Evolutionary conservation across 2,888 invertebrate species (phyloP).

Genomic region (Erebia palarica): DNA sequence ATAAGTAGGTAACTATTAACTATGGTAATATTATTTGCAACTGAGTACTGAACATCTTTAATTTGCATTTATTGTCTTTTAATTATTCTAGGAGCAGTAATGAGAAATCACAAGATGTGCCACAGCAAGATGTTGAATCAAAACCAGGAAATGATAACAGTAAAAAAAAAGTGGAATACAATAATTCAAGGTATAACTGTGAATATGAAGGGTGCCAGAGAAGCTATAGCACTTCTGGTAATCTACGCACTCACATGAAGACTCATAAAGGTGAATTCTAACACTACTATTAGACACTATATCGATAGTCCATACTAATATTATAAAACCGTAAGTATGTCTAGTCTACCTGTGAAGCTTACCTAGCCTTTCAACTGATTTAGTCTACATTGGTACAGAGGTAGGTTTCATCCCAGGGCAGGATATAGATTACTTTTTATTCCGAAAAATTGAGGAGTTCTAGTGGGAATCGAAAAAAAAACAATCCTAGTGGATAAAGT

Average conservation of each 20-base stretch:
- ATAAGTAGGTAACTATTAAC: too few species aligned
- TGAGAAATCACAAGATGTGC: slow-evolving; percentile 52
- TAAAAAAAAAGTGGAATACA: slow-evolving; percentile 65
- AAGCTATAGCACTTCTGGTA: slow-evolving; percentile 96
- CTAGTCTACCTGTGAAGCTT: too few species aligned
- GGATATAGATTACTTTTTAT: too few species aligned
- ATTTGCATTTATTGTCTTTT: not conserved
- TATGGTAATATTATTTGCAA: not conserved
- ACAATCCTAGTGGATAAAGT: too few species aligned
- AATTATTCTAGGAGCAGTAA: slow-evolving; percentile 50
- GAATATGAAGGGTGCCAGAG: slow-evolving; percentile 94
- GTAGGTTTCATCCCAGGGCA: too few species aligned
- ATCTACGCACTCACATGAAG: slow-evolving; percentile 96
- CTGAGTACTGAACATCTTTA: not conserved
- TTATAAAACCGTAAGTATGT: too few species aligned
- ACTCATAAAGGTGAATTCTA: slow-evolving; percentile 91
- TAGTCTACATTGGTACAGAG: too few species aligned
- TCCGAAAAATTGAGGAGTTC: too few species aligned
- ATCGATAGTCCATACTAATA: too few species aligned
- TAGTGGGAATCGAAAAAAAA: too few species aligned
- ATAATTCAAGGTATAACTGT: slow-evolving; percentile 87
- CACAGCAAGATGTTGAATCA: slow-evolving; percentile 51
- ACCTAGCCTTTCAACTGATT: too few species aligned
- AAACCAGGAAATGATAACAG: slow-evolving; percentile 59
- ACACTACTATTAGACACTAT: not conserved